Conservation (phyloP, 2,113 vertebrate genomes). For the Tragelaphus buxtoni region DNA sequence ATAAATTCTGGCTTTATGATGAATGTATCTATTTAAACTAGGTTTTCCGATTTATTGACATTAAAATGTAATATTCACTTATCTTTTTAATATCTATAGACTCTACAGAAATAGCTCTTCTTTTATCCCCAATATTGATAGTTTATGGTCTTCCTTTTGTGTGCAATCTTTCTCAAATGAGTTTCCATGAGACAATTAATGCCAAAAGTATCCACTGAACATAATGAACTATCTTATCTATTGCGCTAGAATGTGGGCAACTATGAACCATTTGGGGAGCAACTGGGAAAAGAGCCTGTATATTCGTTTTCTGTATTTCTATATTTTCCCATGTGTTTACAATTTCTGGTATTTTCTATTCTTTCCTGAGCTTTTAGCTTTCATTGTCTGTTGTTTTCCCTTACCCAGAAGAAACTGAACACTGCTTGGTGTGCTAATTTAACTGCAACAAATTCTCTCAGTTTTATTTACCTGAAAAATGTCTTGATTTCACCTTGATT, state of each 20-base stretch:
- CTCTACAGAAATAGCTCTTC: background rate
- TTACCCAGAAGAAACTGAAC: background rate
- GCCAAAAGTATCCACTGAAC: background rate
- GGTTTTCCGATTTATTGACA: background rate
- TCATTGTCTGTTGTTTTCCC: background rate
- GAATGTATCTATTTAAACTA: slow-evolving; percentile 3
- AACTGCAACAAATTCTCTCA: background rate
- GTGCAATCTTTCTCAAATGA: background rate
- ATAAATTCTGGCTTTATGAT: background rate
- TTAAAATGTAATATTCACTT: background rate
- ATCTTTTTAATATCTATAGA: slow-evolving; percentile 1
- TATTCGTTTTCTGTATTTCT: background rate
- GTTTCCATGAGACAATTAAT: background rate
- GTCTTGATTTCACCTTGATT: background rate
- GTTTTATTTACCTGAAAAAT: background rate
- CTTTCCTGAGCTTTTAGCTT: background rate
- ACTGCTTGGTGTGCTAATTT: background rate
- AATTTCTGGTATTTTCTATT: background rate
- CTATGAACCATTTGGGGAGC: background rate
- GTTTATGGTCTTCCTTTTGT: background rate
- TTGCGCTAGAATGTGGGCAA: background rate
- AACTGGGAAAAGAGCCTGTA: background rate
- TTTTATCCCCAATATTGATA: background rate
- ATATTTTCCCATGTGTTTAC: background rate
- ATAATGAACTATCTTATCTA: background rate